Conservation (phyloP, 2,888 invertebrate species). For the Conomelus anceps region DNA sequence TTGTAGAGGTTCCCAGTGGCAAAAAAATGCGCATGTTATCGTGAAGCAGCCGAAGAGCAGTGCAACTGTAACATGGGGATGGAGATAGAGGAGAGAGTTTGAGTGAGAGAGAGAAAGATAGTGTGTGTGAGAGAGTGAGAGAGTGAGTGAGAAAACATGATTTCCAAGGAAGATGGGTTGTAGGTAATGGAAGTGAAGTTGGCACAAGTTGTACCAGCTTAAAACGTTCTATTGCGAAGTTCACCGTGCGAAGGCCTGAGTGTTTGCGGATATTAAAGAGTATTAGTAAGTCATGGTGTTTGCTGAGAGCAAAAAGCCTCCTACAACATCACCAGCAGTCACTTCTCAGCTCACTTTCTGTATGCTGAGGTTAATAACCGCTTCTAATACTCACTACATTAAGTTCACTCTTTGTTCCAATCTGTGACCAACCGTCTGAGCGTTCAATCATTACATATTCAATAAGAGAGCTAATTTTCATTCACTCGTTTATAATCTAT, state of each 20-base stretch:
- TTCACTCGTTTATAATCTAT: too few species aligned
- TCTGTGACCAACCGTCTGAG: not conserved
- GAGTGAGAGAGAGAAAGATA: not conserved
- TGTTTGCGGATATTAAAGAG: not conserved
- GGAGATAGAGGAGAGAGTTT: too few species aligned
- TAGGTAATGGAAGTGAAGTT: not conserved
- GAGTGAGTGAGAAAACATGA: too few species aligned
- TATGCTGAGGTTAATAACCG: not conserved
- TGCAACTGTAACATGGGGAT: too few species aligned
- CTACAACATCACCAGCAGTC: not conserved
- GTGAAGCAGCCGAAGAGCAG: too few species aligned
- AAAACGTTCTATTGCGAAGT: not conserved
- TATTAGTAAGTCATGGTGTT: not conserved
- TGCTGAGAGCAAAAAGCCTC: not conserved
- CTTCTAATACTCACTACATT: not conserved
- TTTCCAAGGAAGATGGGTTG: not conserved
- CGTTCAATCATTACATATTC: not conserved
- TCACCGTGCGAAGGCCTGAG: not conserved
- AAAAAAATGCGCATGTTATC: too few species aligned
- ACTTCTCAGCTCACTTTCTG: not conserved
- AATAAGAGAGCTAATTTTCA: not conserved
- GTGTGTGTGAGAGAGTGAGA: not conserved
- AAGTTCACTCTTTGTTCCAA: not conserved
- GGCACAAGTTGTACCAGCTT: not conserved
- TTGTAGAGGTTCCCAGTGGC: too few species aligned